Evolutionary conservation across 2,113 vertebrate genomes (phyloP).

Genomic region (Catagonus wagneri): DNA sequence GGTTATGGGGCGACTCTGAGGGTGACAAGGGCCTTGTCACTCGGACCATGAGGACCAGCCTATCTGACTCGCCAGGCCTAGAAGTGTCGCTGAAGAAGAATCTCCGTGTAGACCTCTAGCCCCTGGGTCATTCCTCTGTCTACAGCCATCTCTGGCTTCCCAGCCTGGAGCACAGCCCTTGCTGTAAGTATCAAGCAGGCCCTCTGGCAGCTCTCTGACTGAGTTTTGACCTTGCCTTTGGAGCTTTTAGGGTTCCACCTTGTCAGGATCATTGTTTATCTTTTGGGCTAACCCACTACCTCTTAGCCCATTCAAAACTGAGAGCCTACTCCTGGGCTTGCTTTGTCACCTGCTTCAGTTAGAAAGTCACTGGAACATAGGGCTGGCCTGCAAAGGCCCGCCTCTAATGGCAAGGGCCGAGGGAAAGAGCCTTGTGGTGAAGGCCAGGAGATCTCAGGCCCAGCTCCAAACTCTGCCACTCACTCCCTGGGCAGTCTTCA

Average conservation of each 20-base stretch:
- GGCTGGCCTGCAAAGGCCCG: not conserved
- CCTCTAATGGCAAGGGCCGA: not conserved
- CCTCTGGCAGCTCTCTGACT: not conserved
- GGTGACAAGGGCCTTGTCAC: not conserved
- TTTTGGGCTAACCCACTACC: not conserved
- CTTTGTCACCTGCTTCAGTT: constrained; percentile 40
- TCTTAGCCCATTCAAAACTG: not conserved
- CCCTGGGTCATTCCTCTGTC: not conserved
- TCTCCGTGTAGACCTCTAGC: not conserved
- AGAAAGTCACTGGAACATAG: not conserved
- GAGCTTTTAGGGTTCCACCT: not conserved
- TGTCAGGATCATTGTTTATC: not conserved
- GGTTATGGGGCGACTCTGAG: not conserved
- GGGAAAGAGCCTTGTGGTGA: not conserved
- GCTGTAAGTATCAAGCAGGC: no score
- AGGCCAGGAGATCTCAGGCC: not conserved
- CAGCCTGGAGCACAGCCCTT: not conserved
- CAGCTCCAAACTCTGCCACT: not conserved
- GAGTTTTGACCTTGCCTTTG: not conserved
- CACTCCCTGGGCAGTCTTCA: not conserved
- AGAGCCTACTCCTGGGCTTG: not conserved
- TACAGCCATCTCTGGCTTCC: not conserved
- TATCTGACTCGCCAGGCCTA: not conserved
- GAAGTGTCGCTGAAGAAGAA: not conserved
- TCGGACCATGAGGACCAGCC: not conserved